Conservation (phyloP, 2,888 invertebrate species). For the Microplitis manilae region DNA sequence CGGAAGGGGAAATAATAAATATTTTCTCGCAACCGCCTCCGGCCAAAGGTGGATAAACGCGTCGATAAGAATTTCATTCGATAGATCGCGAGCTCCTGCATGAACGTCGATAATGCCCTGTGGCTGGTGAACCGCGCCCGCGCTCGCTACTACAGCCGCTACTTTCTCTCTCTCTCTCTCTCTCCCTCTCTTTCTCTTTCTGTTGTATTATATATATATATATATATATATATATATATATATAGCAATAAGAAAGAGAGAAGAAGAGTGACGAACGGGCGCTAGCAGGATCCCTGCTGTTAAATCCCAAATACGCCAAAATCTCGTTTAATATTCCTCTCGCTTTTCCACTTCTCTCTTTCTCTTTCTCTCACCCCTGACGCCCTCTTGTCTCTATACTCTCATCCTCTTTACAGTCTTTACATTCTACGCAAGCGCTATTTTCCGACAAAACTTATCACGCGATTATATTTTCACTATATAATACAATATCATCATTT, state of each 20-base stretch:
- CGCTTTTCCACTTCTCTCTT: slow-evolving; percentile 30
- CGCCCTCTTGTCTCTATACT: slow-evolving; percentile 8
- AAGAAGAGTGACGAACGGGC: not conserved
- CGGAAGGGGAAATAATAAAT: slow-evolving; percentile 34
- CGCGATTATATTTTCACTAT: slow-evolving; percentile 16
- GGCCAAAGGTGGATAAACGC: slow-evolving; percentile 28
- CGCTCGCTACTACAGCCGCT: slow-evolving; percentile 6
- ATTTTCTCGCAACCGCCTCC: slow-evolving; percentile 28
- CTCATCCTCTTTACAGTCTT: not conserved
- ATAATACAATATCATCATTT: not conserved
- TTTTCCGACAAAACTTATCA: slow-evolving; percentile 16
- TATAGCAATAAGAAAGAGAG: not conserved
- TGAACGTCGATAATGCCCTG: slow-evolving; percentile 40
- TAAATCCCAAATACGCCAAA: slow-evolving; percentile 33
- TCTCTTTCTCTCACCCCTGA: slow-evolving; percentile 17
- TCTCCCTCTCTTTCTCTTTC: not conserved
- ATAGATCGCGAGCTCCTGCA: slow-evolving; percentile 39
- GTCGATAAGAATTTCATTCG: slow-evolving; percentile 40
- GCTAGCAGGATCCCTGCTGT: slow-evolving; percentile 8
- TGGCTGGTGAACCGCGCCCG: slow-evolving; percentile 12
- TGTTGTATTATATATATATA: slow-evolving; percentile 3
- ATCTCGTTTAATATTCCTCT: slow-evolving; percentile 37
- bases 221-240: slow-evolving; percentile 11
- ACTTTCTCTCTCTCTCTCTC: not conserved
- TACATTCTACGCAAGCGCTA: slow-evolving; percentile 11